Base-by-base conservation (phyloP, 2,888 invertebrate genomes). In the Harpagoxenus sublaevis region DNA sequence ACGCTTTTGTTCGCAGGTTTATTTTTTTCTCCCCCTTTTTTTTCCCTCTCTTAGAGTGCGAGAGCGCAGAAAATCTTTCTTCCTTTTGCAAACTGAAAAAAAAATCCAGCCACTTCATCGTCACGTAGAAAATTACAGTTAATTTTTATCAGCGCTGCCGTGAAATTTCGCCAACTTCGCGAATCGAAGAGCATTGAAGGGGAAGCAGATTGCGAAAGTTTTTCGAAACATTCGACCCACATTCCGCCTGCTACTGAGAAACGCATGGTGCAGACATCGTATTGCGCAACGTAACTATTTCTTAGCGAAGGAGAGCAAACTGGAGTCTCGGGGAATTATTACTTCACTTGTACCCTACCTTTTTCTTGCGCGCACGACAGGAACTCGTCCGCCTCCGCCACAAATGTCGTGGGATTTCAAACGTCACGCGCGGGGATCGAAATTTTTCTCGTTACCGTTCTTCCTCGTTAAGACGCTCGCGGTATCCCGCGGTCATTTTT, bases 391-490 rank as follows among this genome's bases (percentile, higher is more conserved):
- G 53, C 63, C 48, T n/a, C 23, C 35, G 10, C 51, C 39, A 5
- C 35, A 39, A 42, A 70, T n/a, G 35, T 60, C 45, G 45, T 39
- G 60, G 60, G 79, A 79, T 79, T 79, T 71, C 35, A 73, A 57
- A 73, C n/a, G 73, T 79, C 57, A 51, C 57, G 18, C 35, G 78
- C 70, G 70, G 35, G 60, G 12, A 71, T 79, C 74, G 73, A 73
- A 73, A 73, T 79, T 71, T 79, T 71, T 79, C 79, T 60, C 73
- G 60, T 79, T 79, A 71, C 23, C 48, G 48, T 60, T 4, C 57
- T 4, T 12, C 57, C 45, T 79, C 35, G 79, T 73, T 73, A 73
- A 73, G 79, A 60, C 73, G 48, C 57, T 10, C 45, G 45, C 57
- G 35, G 35, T 42, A 57, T 48, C 57, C 57, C 10, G 42, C 45